Evolutionary conservation across 2,797 vertebrate genomes (phyloP).

Genomic region (Lithobates sylvaticus): DNA sequence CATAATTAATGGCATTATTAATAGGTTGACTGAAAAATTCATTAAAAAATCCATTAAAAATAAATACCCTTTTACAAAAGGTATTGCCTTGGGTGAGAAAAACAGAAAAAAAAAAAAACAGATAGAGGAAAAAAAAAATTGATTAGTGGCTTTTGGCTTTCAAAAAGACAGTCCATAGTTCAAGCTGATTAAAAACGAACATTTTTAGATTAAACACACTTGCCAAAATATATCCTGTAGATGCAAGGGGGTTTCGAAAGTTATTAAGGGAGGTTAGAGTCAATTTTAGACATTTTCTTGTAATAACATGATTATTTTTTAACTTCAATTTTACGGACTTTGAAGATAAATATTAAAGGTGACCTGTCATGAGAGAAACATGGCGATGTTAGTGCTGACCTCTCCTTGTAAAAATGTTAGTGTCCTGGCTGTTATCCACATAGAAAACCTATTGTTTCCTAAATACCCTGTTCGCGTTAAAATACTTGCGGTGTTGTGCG

Average conservation of each 20-base stretch:
- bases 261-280: neutral
- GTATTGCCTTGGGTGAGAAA: slow-evolving; percentile 96
- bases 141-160: slow-evolving; percentile 93
- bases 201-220: slow-evolving; percentile 84
- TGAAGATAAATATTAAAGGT: neutral
- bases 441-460: too few relatives aligned
- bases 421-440: too few relatives aligned
- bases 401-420: too few relatives aligned
- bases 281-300: neutral
- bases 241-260: slow-evolving; percentile 64
- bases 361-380: too few relatives aligned
- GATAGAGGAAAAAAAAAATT: slow-evolving; percentile 86
- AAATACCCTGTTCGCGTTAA: too few relatives aligned
- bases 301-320: neutral
- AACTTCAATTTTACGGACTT: neutral
- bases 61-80: slow-evolving; percentile 99
- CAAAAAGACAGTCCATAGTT: slow-evolving; percentile 90
- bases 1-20: slow-evolving; percentile 99
- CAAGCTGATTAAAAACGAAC: slow-evolving; percentile 88
- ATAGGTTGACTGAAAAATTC: slow-evolving; percentile 99
- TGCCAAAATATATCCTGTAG: slow-evolving; percentile 84
- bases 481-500: too few relatives aligned
- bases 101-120: slow-evolving; percentile 76
- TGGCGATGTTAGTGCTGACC: too few relatives aligned
- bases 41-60: slow-evolving; percentile 99